Conservation (phyloP, 2,888 invertebrate genomes). For the Drosophila austrosaltans region DNA sequence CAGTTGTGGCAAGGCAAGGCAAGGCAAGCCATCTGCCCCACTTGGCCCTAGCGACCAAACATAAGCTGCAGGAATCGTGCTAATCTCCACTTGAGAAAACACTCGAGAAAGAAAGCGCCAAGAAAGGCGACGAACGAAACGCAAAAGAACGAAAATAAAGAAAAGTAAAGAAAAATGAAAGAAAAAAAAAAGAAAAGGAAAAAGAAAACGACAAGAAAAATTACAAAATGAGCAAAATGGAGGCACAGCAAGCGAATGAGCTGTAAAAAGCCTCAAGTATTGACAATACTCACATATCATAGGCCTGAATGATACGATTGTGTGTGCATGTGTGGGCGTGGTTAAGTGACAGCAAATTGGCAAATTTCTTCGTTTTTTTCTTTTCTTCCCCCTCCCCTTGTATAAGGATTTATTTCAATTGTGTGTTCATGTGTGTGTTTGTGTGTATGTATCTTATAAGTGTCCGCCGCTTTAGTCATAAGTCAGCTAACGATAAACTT, state of each 20-base stretch:
- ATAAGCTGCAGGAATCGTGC: conserved; percentile 68
- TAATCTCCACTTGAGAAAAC: conserved; percentile 70
- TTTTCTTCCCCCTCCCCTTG: conserved; percentile 36
- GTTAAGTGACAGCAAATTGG: conserved; percentile 70
- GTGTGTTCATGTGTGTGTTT: conserved; percentile 19
- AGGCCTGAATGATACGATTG: conserved; percentile 42
- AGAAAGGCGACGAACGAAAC: conserved; percentile 7
- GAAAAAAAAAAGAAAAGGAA: neutral
- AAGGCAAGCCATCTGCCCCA: conserved; percentile 22
- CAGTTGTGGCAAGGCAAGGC: conserved; percentile 7
- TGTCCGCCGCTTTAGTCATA: conserved; percentile 61
- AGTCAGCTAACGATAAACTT: conserved; percentile 73
- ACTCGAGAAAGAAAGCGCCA: conserved; percentile 42
- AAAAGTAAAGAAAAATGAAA: neutral
- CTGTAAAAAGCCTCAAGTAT: conserved; percentile 77
- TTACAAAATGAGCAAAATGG: conserved; percentile 58
- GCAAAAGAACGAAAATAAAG: neutral
- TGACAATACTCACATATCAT: conserved; percentile 67
- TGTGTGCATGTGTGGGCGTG: conserved; percentile 29
- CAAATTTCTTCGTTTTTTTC: conserved; percentile 52
- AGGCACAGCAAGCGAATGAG: conserved; percentile 57
- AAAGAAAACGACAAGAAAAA: conserved; percentile 34
- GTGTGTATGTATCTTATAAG: conserved; percentile 40
- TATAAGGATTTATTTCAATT: conserved; percentile 77
- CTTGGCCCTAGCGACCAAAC: conserved; percentile 33